Evolutionary conservation across 2,797 vertebrate species (phyloP), one percentile per base, ranked within the genome.

Genomic region (Gallinago stenura): DNA sequence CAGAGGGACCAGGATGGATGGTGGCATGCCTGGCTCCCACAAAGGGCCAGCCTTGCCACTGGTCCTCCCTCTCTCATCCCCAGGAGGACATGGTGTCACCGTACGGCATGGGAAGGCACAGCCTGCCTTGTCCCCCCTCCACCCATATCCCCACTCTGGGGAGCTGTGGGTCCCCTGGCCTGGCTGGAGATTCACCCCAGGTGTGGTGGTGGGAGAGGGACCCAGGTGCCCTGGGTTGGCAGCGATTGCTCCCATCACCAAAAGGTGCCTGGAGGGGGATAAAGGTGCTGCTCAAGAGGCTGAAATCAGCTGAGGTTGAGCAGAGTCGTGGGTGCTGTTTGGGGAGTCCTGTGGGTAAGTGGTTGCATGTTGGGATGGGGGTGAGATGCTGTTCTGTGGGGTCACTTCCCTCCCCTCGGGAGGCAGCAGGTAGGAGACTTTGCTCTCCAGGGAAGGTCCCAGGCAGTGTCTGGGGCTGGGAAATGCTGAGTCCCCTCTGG

Each of bases 391-490:
- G 15, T 20, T 65, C n/a, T 0, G 3, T 43, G 43, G 43, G 14
- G 25, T 83, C 6, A 2, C 13, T n/a, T 10, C 3, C 0, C 22
- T 14, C 41, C 8, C 14, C 4, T 0, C 2, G 1, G 57, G 56
- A 95, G 54, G 70, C 24, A 56, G 80, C 72, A 88, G 50, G 75
- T 33, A 76, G 39, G 58, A 57, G 51, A 62, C 35, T 86, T 75
- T 89, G 24, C 48, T 82, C 35, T 70, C 51, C 28, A 31, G 39
- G 24, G 62, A 77, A 60, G 25, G 25, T 85, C 64, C 53, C 3
- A 20, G 68, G 69, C 16, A 31, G 46, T 30, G 25, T 72, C 60
- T 89, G 68, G 51, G 46, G 24, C 35, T 89, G 35, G 28, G 58
- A 82, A 85, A 66, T 37, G 43, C 48, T 46, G 43, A 76, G 62